Evolutionary conservation across 2,888 invertebrate species (phyloP).

Genomic region (Catocala fraxini): DNA sequence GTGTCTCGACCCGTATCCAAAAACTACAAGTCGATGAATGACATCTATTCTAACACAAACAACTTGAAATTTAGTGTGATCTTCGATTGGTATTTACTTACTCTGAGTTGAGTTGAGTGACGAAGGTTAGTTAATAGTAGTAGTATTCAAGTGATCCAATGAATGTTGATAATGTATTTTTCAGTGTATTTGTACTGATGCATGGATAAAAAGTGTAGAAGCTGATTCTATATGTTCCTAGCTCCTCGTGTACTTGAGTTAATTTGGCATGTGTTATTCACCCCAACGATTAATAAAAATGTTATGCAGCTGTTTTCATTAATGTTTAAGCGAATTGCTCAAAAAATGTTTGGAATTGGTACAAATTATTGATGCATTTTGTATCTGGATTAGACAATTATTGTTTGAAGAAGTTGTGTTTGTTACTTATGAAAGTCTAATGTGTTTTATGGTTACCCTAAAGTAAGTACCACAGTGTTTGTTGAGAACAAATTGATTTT

Average conservation of each 20-base stretch:
- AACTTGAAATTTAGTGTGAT: constrained; percentile 55
- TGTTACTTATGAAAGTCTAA: constrained; percentile 56
- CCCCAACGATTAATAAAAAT: constrained; percentile 47
- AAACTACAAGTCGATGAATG: constrained; percentile 89
- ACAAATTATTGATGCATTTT: constrained; percentile 59
- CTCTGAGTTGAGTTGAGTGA: constrained; percentile 47
- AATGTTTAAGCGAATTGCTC: constrained; percentile 70
- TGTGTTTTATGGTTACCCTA: constrained; percentile 71
- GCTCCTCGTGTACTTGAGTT: constrained; percentile 67
- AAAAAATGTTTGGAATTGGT: constrained; percentile 68
- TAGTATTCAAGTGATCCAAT: constrained; percentile 70
- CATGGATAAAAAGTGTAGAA: constrained; percentile 60
- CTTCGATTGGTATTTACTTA: constrained; percentile 43
- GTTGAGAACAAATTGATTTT: constrained; percentile 71
- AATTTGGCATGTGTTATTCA: constrained; percentile 65
- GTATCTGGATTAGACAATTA: constrained; percentile 47
- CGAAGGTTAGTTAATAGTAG: constrained; percentile 56
- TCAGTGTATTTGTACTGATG: constrained; percentile 72
- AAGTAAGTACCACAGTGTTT: constrained; percentile 62
- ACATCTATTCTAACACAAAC: constrained; percentile 56
- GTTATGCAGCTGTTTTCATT: constrained; percentile 58
- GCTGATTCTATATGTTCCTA: constrained; percentile 76
- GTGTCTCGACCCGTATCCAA: constrained; percentile 89
- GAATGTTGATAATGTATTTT: constrained; percentile 71
- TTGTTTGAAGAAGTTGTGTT: constrained; percentile 42